Conservation (phyloP, 2,888 invertebrate species). For the Tachina lurida region DNA sequence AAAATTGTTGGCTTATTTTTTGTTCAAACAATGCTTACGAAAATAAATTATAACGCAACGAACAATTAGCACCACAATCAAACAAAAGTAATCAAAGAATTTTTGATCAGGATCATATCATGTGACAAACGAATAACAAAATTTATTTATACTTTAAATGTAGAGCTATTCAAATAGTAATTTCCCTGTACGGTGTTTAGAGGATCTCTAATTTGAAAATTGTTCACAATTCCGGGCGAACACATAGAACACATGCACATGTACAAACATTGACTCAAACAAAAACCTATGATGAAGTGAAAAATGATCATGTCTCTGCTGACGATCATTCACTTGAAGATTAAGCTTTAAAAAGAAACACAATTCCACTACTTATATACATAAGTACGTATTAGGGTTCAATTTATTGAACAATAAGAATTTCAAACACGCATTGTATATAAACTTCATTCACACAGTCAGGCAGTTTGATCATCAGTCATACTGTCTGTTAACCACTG, state of each 20-base stretch:
- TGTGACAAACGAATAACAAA: too few species aligned
- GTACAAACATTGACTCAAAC: too few species aligned
- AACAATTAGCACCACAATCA: too few species aligned
- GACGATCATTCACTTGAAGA: constrained; percentile 22
- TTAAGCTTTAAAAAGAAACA: constrained; percentile 9
- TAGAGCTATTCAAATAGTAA: too few species aligned
- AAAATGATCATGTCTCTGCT: constrained; percentile 42
- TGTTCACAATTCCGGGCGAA: neutral
- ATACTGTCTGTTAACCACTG: constrained; percentile 46
- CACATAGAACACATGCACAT: neutral
- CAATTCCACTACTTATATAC: constrained; percentile 20
- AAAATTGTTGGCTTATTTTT: too few species aligned
- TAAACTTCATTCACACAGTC: neutral
- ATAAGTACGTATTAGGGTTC: neutral
- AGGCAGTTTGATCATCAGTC: constrained; percentile 56
- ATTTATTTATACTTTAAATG: too few species aligned
- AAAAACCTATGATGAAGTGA: constrained; percentile 48
- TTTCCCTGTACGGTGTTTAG: neutral
- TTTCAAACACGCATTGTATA: constrained; percentile 18
- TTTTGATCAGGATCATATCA: too few species aligned
- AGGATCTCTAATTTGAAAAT: neutral
- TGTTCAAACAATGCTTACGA: too few species aligned
- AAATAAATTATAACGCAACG: too few species aligned
- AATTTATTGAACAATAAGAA: constrained; percentile 33
- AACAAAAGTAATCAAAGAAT: too few species aligned